A percentile compares a stretch with the other conserved stretches of the same genome.
phyloP scores from a whole-genome alignment of 2,797 vertebrate genomes.

The Myripristis murdjan region DNA sequence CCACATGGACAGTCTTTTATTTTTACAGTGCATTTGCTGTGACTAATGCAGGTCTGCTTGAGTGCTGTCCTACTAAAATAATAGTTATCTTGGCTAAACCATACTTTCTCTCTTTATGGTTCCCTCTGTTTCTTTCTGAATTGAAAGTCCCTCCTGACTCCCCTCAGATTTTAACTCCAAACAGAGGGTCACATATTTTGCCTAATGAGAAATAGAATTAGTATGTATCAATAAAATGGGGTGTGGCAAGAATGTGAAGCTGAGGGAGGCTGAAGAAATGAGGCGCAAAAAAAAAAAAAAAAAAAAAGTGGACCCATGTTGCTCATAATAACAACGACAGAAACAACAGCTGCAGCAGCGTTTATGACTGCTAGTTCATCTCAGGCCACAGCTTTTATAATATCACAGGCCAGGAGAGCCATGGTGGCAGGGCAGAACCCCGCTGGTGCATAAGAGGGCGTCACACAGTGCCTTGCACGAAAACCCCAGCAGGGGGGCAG shows the following conservation, averaged over 20 bases:
- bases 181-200: constrained; percentile 25
- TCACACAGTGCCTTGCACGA: constrained; percentile 60
- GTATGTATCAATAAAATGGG: constrained; percentile 20
- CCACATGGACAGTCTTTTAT: constrained; percentile 77
- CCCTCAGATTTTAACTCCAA: constrained; percentile 16
- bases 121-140: constrained; percentile 47
- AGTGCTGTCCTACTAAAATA: constrained; percentile 75
- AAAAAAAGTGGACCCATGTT: constrained; percentile 32
- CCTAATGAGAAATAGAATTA: constrained; percentile 32
- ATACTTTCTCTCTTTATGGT: constrained; percentile 50
- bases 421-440: constrained; percentile 42
- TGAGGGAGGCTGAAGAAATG: constrained; percentile 5
- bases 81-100: constrained; percentile 78
- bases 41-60: constrained; percentile 76
- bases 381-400: constrained; percentile 65
- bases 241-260: constrained; percentile 13
- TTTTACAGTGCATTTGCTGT: constrained; percentile 79
- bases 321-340: constrained; percentile 59
- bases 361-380: constrained; percentile 61
- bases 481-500: constrained; percentile 70
- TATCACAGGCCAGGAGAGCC: constrained; percentile 46
- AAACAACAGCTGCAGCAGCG: constrained; percentile 61
- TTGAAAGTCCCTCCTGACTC: constrained; percentile 52
- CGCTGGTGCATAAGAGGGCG: constrained; percentile 61
- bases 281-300: constrained; percentile 1